These are phyloP conservation scores for Lasiurus cinereus DNA, from an alignment of 2,113 vertebrate genomes.

Conservation along the genomic window DNA sequence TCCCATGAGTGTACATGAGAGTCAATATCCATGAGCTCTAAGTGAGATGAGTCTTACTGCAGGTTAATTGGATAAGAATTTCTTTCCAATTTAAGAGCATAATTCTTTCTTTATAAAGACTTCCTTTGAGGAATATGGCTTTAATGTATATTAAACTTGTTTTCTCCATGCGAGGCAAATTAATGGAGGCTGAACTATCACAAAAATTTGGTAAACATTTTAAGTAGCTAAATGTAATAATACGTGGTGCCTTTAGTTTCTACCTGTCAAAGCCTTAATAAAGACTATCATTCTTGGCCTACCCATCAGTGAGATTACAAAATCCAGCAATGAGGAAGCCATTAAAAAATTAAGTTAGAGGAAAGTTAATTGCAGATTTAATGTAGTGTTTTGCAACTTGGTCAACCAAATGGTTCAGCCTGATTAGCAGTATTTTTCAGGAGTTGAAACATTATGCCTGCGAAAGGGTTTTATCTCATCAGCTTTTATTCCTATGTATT, in stretches of 20 bases:
- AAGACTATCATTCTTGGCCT: conserved; percentile 71
- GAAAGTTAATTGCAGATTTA: conserved; percentile 78
- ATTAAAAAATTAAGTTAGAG: conserved; percentile 80
- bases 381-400: conserved; percentile 69
- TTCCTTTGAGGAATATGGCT: conserved; percentile 20
- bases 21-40: conserved; percentile 55
- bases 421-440: conserved; percentile 72
- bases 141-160: conserved; percentile 55
- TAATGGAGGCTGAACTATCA: conserved; percentile 57
- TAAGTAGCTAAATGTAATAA: conserved; percentile 66
- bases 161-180: conserved; percentile 69
- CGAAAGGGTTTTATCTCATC: conserved; percentile 55
- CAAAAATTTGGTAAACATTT: conserved; percentile 58
- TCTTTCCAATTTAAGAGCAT: not conserved
- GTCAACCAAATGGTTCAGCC: conserved; percentile 75
- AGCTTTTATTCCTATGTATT: conserved; percentile 58
- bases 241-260: conserved; percentile 64
- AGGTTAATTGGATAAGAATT: conserved; percentile 47
- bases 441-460: conserved; percentile 6
- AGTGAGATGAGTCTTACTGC: not conserved
- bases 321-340: conserved; percentile 72
- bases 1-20: not conserved
- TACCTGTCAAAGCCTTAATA: conserved; percentile 73
- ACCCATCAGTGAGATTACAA: conserved; percentile 62
- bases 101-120: conserved; percentile 64